Evolutionary conservation across 2,888 invertebrate genomes (phyloP), one percentile per base, ranked within the genome.

Genomic region (Clistopyga incitator): DNA sequence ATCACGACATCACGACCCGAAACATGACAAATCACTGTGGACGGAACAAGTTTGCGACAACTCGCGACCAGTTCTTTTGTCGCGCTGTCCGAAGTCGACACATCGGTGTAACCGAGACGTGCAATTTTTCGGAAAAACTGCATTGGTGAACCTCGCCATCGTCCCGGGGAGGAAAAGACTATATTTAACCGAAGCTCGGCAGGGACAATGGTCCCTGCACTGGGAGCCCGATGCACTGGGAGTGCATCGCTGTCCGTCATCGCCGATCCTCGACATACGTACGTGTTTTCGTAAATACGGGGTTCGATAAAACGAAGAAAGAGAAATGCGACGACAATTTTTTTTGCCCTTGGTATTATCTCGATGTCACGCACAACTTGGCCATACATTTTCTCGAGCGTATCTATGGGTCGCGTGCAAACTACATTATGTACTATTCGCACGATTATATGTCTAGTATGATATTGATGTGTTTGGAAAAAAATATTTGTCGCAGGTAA

Each of bases 61-160:
- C 20, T 75, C n/a, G 64, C 38, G 52, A 23, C 15, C n/a, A 52
- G 50, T 64, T 45, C 6, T 75, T 76, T 78, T n/a, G 54, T 52
- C 42, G 72, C 59, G 38, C 29, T 34, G 18, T 72, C 67, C 52
- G 59, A 74, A 56, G 65, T 78, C 56, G 52, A 25, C 20, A 56
- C 25, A n/a, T n/a, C n/a, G 29, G 68, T 68, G 67, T 61, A 75
- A 64, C 29, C 59, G 45, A 34, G 78, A 74, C 70, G 38, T 70
- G 45, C 76, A 83, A 83, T 83, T 77, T 72, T 29, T 64, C 45
- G 1, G 52, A 47, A 34, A 54, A n/a, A 75, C 70, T 64, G 65
- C 75, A 75, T 61, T 38, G 38, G 47, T 42, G 59, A 47, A 47
- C 38, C 38, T 68, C 29, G 65, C 34, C 42, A 72, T 75, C 50